Base-by-base conservation (phyloP, 2,113 vertebrate species). In the Silurus glanis region DNA sequence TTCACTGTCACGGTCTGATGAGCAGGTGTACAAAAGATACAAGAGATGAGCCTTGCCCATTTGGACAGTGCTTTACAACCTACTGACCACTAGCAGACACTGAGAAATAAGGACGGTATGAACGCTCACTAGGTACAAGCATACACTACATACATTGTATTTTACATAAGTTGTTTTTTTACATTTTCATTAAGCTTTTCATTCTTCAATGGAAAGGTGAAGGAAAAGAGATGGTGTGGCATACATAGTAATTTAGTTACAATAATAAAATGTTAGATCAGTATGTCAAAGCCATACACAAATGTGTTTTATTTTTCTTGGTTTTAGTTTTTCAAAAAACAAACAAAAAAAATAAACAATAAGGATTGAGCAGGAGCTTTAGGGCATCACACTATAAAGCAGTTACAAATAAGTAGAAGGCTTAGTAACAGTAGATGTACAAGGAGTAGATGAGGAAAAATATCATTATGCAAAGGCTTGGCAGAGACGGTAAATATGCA, bases 201-300 rank as follows among this genome's bases (percentile, higher is more conserved):
- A 85, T 85, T 92, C 87, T 91, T 89, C 80, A 91, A 92, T 90
- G 91, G 37, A 71, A 83, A 53, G 91, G 91, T 92, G 93, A 92
- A 92, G 89, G 92, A 82, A 92, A 92, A 92, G 93, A 92, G 92
- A 93, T 86, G 93, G 90, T 85, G 91, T 93, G 93, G 94, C 91
- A 94, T 94, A 95, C 94, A 94, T 94, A 95, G 94, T 93, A 93
- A 92, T 94, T 94, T 91, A 94, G 92, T 93, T 95, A 95, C 95
- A 95, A 94, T 93, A 94, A 92, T 94, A 95, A 93, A 95, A 93
- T 94, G 94, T 93, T 94, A 95, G 92, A 95, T 94, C 93, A 80
- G 92, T 92, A 94, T 95, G 94, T 95, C 93, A 94, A 95, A 94
- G 92, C 91, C 83, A 87, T 93, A 95, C 93, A 95, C 88, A 93